Evolutionary conservation across 2,113 vertebrate genomes (phyloP).

Genomic region (Halichoeres trimaculatus): DNA sequence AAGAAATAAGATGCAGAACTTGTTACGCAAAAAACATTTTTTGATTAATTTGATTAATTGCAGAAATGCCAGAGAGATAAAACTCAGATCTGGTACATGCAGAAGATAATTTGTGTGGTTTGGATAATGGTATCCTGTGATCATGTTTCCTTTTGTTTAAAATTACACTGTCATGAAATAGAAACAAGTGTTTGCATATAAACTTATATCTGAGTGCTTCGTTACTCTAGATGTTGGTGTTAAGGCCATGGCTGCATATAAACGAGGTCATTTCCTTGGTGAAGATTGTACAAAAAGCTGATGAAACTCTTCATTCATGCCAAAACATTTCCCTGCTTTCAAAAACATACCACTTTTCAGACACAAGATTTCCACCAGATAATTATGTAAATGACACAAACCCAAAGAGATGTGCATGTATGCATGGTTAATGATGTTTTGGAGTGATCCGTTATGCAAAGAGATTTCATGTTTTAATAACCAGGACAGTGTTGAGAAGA

Average conservation of each 20-base stretch:
- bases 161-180: background rate
- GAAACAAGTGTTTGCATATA: too few species aligned
- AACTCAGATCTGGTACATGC: conserved; percentile 8
- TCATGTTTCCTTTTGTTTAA: conserved; percentile 22
- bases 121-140: conserved; percentile 17
- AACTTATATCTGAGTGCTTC: too few species aligned
- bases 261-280: background rate
- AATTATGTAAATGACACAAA: conserved; percentile 30
- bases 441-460: conserved; percentile 38
- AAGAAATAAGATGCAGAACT: background rate
- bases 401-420: conserved; percentile 35
- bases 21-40: too few species aligned
- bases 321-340: background rate
- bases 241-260: too few species aligned
- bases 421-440: conserved; percentile 50
- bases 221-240: background rate
- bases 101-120: conserved; percentile 6
- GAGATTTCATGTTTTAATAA: conserved; percentile 44
- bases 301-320: background rate
- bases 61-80: conserved; percentile 11
- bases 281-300: background rate
- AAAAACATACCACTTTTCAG: conserved; percentile 10
- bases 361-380: conserved; percentile 2
- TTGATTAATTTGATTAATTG: conserved; percentile 15
- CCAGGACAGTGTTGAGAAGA: conserved; percentile 29